phyloP scores from a whole-genome alignment of 2,113 vertebrate genomes.

The Ranitomeya imitator region DNA sequence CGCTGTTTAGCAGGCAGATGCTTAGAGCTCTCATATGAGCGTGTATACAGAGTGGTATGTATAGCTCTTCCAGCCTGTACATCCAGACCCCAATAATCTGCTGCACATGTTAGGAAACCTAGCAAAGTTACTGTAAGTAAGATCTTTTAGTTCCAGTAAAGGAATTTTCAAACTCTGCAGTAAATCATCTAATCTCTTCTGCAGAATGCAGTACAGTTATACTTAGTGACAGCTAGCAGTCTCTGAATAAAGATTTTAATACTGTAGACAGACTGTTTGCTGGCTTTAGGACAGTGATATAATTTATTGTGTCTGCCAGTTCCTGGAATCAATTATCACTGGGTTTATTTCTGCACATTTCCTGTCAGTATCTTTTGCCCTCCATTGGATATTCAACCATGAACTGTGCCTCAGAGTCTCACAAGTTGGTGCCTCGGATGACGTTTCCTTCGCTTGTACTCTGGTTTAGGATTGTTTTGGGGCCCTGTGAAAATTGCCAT shows the following conservation, averaged over 20 bases:
- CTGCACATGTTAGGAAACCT: no score
- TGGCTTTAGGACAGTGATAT: constrained; percentile 29
- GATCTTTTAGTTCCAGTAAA: background rate
- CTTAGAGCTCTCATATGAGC: no score
- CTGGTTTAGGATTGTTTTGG: constrained; percentile 19
- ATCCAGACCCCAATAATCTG: no score
- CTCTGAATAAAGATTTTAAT: constrained; percentile 28
- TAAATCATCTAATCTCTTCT: background rate
- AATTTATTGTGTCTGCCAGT: constrained; percentile 41
- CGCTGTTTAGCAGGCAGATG: no score
- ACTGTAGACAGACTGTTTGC: background rate
- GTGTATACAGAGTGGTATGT: no score
- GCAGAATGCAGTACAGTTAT: background rate
- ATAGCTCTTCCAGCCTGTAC: no score
- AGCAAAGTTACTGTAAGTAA: background rate
- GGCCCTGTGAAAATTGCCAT: constrained; percentile 49
- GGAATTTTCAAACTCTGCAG: background rate
- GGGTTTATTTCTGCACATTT: constrained; percentile 1
- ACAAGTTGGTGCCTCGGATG: constrained; percentile 16
- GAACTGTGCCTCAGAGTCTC: constrained; percentile 37
- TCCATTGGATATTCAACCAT: constrained; percentile 53
- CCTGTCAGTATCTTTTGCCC: constrained; percentile 43
- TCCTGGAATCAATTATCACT: constrained; percentile 42
- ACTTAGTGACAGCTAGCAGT: background rate
- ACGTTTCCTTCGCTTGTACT: constrained; percentile 10